Evolutionary conservation across 2,888 invertebrate genomes (phyloP), one percentile per base, ranked within the genome.

Genomic region (Drosophila anomelani): DNA sequence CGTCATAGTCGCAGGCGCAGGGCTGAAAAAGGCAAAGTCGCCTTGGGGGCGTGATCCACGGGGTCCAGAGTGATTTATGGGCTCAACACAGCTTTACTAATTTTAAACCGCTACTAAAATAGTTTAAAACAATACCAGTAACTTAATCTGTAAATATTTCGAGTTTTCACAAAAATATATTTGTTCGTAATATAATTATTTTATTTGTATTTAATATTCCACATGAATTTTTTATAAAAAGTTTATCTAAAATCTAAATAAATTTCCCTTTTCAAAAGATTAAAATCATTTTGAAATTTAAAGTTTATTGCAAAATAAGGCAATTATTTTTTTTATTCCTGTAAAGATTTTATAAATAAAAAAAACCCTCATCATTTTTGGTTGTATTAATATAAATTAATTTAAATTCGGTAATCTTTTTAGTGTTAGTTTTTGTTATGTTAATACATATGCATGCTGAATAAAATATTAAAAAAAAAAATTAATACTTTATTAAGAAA

Each of bases 1-100:
- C 63, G 74, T 62, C 49, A 74, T 39, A 71, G 67, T 41, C 15
- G 39, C 72, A 57, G 38, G 26, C 72, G 46, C 41, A 43, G 34
- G 49, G 49, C 68, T 20, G 9, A 49, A 49, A 13, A 4, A 36
- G 20, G 26, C 68, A 41, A 12, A 29, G 7, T 32, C 39, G 20
- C 38, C 32, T 67, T 26, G 8, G 34, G 51, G 39, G 32, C 32
- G 46, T 63, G 46, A 20, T 39, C 1, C 26, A 26, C 1, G 36
- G 15, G 3, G 17, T 32, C 6, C 17, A 32, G 1, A 32, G 20
- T 43, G 17, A 26, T 26, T 49, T n/a, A 67, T 47, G 17, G 17
- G 8, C 17, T 32, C 38, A 38, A 10, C 38, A 38, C 5, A 17
- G 23, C 8, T 5, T 13, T 20, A 34, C 34, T 20, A 9, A 20